phyloP scores from a whole-genome alignment of 2,888 invertebrate genomes.

The Netelia melanura region DNA sequence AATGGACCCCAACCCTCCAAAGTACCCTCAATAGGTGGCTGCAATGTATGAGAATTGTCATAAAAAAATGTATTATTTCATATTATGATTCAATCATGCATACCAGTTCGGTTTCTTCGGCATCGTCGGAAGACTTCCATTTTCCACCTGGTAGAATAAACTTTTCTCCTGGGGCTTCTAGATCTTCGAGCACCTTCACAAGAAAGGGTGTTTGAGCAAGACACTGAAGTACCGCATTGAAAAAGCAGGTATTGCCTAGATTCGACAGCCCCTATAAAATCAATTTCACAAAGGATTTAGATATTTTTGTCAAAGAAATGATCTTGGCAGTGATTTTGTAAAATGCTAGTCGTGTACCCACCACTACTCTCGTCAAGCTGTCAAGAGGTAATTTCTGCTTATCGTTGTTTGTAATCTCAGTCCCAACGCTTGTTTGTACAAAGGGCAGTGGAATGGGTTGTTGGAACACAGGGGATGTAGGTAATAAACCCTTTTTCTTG shows the following conservation, averaged over 20 bases:
- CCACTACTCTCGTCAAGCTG: conserved; percentile 57
- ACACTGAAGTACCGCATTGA: conserved; percentile 98
- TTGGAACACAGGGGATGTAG: conserved; percentile 46
- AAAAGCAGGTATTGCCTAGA: conserved; percentile 98
- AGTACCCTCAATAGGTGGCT: conserved; percentile 88
- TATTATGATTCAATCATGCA: conserved; percentile 58
- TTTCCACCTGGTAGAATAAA: conserved; percentile 91
- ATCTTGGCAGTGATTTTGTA: not conserved
- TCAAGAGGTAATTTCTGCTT: conserved; percentile 32
- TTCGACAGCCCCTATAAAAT: conserved; percentile 91
- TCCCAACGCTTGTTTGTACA: conserved; percentile 26
- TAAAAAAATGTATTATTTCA: conserved; percentile 24
- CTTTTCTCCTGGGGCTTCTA: conserved; percentile 89
- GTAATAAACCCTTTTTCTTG: conserved; percentile 60
- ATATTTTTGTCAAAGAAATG: not conserved
- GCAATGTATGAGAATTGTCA: conserved; percentile 15
- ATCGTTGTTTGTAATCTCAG: conserved; percentile 36
- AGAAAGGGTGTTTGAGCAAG: conserved; percentile 94
- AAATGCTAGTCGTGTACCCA: conserved; percentile 29
- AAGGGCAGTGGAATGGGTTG: conserved; percentile 62
- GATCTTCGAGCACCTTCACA: conserved; percentile 89
- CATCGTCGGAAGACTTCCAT: conserved; percentile 85
- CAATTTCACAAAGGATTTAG: not conserved
- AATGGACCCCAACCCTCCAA: conserved; percentile 90
- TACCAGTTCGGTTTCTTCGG: conserved; percentile 86